Conservation (phyloP, 2,113 vertebrate genomes). For the Cinclus mexicanus region DNA sequence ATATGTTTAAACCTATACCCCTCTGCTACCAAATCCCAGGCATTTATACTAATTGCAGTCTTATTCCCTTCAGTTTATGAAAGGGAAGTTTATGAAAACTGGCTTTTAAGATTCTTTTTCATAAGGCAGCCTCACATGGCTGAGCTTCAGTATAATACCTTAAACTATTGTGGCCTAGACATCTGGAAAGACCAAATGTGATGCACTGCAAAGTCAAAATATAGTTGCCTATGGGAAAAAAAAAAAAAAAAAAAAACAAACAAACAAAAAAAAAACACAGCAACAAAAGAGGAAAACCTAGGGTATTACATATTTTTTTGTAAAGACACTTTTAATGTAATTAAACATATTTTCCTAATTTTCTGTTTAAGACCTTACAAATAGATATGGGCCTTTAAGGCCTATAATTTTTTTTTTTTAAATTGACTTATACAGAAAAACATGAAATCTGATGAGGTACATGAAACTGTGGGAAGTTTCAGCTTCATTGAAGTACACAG, state of each 20-base stretch:
- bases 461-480: not conserved
- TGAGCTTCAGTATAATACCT: not conserved
- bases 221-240: not conserved
- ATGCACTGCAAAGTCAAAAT: not conserved
- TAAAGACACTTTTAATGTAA: not conserved
- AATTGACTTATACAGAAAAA: not conserved
- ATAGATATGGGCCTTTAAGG: not conserved
- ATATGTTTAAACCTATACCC: accelerated
- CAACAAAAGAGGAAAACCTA: not conserved
- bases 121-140: not conserved
- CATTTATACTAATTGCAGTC: not conserved
- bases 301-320: not conserved
- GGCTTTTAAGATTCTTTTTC: not conserved
- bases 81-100: not conserved
- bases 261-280: accelerated
- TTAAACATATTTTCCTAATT: not conserved
- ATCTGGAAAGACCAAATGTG: not conserved
- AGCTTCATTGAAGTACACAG: not conserved
- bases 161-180: not conserved
- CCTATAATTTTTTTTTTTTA: not conserved
- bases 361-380: not conserved
- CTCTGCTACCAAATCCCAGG: not conserved
- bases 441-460: not conserved
- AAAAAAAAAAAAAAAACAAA: accelerated
- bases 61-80: not conserved